Evolutionary conservation across 2,888 invertebrate genomes (phyloP), one percentile per base, ranked within the genome.

Genomic region (Phyto melanocephala): DNA sequence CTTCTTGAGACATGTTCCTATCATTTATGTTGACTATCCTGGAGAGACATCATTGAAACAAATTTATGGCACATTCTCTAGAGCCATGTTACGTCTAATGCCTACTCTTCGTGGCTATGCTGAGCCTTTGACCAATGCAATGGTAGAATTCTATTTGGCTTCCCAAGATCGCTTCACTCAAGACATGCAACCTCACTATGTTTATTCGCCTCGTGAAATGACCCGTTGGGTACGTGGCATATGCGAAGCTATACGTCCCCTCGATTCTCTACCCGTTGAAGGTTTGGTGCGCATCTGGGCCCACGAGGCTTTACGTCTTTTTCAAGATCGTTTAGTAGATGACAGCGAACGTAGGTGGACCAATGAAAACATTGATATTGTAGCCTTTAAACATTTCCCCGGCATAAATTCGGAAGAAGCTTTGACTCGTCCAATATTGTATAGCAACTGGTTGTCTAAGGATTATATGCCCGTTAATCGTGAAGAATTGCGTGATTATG

Each of bases 171-270:
- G 96, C 70, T 99, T 99, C 92, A 99, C 99, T 0, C 99, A 99
- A 92, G 99, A 99, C 91, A 99, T 99, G 98, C 99, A 99, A 91
- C 99, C 99, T 0, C 99, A 99, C 92, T 99, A 99, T 91, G 99
- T 99, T 0, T 99, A 99, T 92, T 99, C 99, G 75, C 99, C 99
- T 10, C 93, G 97, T 88, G 99, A 99, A 92, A 97, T 99, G 98
- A 99, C 99, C 0, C 93, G 99, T 89, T 99, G 99, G 99, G 99
- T 99, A 71, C 94, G 99, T 82, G 99, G 99, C 84, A 99, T 99
- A 86, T 99, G 98, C 90, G 99, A 99, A 92, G 99, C 99, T 10
- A 97, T 99, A 83, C 94, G 98, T 83, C 99, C 99, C 0, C 92
- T 99, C 60, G 99, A 99, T 89, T 95, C 94, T 82, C 92, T 99